Evolutionary conservation across 2,888 invertebrate genomes (phyloP), one percentile per base, ranked within the genome.

Genomic region (Dynastes tityus): DNA sequence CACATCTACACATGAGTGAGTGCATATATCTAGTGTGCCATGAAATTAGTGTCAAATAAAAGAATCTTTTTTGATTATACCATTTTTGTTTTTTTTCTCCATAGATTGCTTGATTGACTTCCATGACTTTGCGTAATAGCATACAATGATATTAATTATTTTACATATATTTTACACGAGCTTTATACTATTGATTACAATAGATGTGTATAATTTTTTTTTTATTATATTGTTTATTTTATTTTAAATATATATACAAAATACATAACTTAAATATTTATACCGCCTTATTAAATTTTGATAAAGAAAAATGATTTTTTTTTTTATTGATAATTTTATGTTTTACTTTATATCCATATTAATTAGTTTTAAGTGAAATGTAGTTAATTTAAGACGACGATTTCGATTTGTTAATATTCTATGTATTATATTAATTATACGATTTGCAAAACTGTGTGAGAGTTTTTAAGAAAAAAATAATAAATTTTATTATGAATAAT

Each of bases 381-480:
- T 45, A 8, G 11, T 45, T 45, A 45, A 11, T 8, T 11, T 45
- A 8, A 45, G 11, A 8, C 45, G 45, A 8, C 45, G 45, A 45
- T 45, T 45, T 45, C 11, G 61, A 74, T 74, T 74, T 61, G 73
- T 74, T 74, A 74, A 45, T 71, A 71, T 61, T 74, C 16, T 74
- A 45, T 45, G 55, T 71, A 71, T 32, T 71, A 74, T 74, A 74
- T 74, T 61, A 61, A 45, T 37, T 58, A 71, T 74, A 63, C 40
- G 27, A 58, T 58, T 58, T 58, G 16, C 22, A 58, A 40, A 45
- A 61, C 61, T 45, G 61, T 63, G 73, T 74, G 73, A 63, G 73
- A 74, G 61, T 74, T 74, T 74, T 74, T 74, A 74, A 71, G 37
- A 40, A 74, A 74, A 58, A 55, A n/a, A 16, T 27, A 71, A 74